Percentiles rank a stretch among this genome's conserved stretches.
phyloP scores from a whole-genome alignment of 2,888 invertebrate species.

The Tachina fera region DNA sequence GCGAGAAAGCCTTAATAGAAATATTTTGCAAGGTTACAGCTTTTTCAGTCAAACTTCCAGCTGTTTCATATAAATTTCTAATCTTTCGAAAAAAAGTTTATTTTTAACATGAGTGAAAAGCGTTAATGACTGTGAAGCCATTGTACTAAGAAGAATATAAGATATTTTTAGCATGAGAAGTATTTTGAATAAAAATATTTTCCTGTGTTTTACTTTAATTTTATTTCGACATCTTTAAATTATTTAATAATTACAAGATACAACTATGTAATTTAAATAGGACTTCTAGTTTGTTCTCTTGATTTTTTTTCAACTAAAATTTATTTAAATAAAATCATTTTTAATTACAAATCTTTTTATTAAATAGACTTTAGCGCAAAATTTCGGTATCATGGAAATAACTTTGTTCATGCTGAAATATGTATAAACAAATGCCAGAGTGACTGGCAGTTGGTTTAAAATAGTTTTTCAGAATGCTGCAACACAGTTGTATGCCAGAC shows the following conservation, averaged over 20 bases:
- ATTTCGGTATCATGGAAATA: neutral
- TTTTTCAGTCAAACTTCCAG: too few relatives aligned
- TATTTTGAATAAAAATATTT: too few relatives aligned
- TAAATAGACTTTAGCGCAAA: constrained; percentile 18
- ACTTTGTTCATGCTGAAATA: constrained; percentile 32
- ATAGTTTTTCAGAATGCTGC: constrained; percentile 16
- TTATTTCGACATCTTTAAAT: neutral
- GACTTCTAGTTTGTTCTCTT: neutral
- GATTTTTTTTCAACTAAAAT: constrained; percentile 28
- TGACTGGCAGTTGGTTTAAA: constrained; percentile 40
- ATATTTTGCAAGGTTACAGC: too few relatives aligned
- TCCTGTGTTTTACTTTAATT: neutral
- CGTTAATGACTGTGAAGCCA: too few relatives aligned
- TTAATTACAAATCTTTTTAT: constrained; percentile 46
- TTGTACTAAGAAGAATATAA: too few relatives aligned
- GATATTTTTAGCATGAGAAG: too few relatives aligned
- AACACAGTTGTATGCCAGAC: neutral
- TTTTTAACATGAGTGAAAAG: too few relatives aligned
- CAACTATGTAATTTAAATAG: too few relatives aligned
- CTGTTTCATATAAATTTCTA: too few relatives aligned
- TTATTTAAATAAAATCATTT: constrained; percentile 33
- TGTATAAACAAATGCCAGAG: constrained; percentile 22
- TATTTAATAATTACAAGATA: neutral
- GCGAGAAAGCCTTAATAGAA: too few relatives aligned
- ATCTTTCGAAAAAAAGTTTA: too few relatives aligned